Percentiles rank a stretch among this genome's conserved stretches.
phyloP scores from a whole-genome alignment of 2,797 vertebrate species.

The Cetoscarus ocellatus region DNA sequence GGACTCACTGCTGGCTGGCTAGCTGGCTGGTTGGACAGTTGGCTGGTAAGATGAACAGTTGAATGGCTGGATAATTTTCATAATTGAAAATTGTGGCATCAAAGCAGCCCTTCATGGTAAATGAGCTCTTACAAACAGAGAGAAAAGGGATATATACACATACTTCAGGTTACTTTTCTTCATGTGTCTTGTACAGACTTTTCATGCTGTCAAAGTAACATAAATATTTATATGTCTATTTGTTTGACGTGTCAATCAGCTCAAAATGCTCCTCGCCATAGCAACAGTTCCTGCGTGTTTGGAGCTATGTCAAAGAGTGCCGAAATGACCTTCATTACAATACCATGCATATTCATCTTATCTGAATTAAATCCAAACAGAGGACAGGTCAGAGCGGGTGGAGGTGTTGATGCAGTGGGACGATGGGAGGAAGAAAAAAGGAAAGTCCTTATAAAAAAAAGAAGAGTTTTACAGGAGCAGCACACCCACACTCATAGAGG shows the following conservation, averaged over 20 bases:
- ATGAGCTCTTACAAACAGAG: too few relatives aligned
- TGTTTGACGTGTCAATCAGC: not conserved
- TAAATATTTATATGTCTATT: not conserved
- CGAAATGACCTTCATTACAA: slow-evolving; percentile 49
- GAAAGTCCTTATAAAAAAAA: not conserved
- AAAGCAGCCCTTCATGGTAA: too few relatives aligned
- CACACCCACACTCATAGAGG: not conserved
- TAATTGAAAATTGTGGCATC: too few relatives aligned
- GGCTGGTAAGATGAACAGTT: too few relatives aligned
- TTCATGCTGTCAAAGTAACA: too few relatives aligned
- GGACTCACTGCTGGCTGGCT: too few relatives aligned
- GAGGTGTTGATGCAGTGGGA: slow-evolving; percentile 17
- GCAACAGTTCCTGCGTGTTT: slow-evolving; percentile 40
- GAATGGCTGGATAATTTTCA: too few relatives aligned
- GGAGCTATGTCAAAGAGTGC: slow-evolving; percentile 21
- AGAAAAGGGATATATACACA: too few relatives aligned
- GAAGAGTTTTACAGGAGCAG: slow-evolving; percentile 9
- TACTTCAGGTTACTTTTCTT: too few relatives aligned
- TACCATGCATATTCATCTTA: slow-evolving; percentile 59
- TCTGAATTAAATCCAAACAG: slow-evolving; percentile 19
- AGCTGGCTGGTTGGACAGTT: too few relatives aligned
- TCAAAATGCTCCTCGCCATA: slow-evolving; percentile 38
- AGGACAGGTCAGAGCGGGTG: slow-evolving; percentile 39
- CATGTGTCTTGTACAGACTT: too few relatives aligned
- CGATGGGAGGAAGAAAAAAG: slow-evolving; percentile 11